Evolutionary conservation across 2,888 invertebrate genomes (phyloP).

Genomic region (Nemotelus nigrinus): DNA sequence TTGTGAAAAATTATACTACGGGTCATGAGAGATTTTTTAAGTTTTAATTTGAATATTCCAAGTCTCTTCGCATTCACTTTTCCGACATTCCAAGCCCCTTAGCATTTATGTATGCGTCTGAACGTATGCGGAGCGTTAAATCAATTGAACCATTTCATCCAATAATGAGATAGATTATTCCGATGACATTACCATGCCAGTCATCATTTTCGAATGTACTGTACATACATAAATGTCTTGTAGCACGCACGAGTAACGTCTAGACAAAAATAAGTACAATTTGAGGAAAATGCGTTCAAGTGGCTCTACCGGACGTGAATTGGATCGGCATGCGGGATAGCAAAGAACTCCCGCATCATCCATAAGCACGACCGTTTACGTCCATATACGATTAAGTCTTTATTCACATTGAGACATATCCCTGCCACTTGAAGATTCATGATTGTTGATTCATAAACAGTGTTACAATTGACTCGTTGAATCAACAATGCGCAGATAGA

Average conservation of each 20-base stretch:
- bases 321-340: not conserved
- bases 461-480: not conserved
- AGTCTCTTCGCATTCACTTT: too few relatives aligned
- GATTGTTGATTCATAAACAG: not conserved
- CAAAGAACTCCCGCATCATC: conserved; percentile 9
- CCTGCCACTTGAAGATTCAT: not conserved
- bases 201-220: too few relatives aligned
- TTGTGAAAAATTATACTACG: too few relatives aligned
- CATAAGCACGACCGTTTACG: too few relatives aligned
- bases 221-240: too few relatives aligned
- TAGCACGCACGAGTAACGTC: not conserved
- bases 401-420: not conserved
- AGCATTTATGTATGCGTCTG: not conserved
- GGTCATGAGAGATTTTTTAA: too few relatives aligned
- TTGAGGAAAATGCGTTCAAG: conserved; percentile 16
- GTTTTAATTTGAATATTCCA: too few relatives aligned
- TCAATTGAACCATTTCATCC: conserved; percentile 2
- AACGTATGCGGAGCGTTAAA: not conserved
- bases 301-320: not conserved
- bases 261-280: conserved; percentile 12
- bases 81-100: too few relatives aligned
- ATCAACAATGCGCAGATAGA: not conserved
- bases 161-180: conserved; percentile 26
- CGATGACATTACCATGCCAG: not conserved
- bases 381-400: too few relatives aligned